Conservation (phyloP, 2,113 vertebrate genomes). For the Mesembrinibis cayennensis region DNA sequence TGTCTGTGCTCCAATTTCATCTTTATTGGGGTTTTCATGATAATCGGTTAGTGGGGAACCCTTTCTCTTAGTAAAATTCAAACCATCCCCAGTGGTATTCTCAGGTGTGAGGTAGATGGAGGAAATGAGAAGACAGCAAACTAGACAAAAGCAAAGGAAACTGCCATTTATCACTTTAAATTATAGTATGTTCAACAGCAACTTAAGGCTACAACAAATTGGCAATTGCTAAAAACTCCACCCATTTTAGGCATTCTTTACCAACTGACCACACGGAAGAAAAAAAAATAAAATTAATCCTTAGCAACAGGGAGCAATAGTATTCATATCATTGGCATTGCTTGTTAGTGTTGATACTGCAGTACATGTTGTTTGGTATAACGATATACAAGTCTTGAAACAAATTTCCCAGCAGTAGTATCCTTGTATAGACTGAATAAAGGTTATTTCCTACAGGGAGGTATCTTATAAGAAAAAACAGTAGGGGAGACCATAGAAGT, state of each 20-base stretch:
- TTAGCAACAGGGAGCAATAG: conserved; percentile 30
- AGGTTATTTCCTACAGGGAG: conserved; percentile 87
- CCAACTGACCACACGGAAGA: background rate
- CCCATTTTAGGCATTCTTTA: conserved; percentile 26
- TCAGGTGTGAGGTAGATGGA: background rate
- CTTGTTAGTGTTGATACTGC: conserved; percentile 66
- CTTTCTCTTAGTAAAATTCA: background rate
- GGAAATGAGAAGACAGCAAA: background rate
- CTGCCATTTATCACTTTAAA: background rate
- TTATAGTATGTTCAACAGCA: background rate
- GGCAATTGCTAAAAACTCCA: conserved; percentile 35
- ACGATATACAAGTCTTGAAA: conserved; percentile 78
- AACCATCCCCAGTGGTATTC: background rate
- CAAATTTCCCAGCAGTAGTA: conserved; percentile 83
- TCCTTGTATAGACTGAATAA: conserved; percentile 86
- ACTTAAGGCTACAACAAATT: conserved; percentile 2
- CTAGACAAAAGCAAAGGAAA: conserved; percentile 22
- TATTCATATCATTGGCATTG: conserved; percentile 61
- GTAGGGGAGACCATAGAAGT: conserved; percentile 83
- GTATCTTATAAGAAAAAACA: conserved; percentile 87
- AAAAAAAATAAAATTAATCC: conserved; percentile 50
- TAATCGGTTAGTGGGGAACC: background rate
- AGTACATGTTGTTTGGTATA: conserved; percentile 70
- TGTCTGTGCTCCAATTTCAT: background rate
- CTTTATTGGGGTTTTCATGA: background rate